Evolutionary conservation across 2,888 invertebrate genomes (phyloP).

Genomic region (Patella ulyssiponensis): DNA sequence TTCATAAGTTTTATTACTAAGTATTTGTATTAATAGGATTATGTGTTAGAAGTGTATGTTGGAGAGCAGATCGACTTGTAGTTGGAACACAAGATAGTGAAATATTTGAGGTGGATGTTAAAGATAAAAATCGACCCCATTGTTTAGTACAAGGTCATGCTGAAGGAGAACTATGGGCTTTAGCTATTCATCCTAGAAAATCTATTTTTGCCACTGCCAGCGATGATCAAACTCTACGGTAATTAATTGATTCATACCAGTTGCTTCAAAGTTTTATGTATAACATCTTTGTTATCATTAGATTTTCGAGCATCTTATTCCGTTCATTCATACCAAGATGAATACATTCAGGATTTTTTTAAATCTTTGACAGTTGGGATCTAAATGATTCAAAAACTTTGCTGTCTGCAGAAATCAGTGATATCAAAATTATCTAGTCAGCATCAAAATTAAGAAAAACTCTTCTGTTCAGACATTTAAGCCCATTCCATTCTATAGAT

Average conservation of each 20-base stretch:
- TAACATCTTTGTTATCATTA: too few relatives aligned
- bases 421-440: too few relatives aligned
- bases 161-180: conserved; percentile 72
- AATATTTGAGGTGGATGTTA: conserved; percentile 68
- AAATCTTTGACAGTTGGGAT: too few relatives aligned
- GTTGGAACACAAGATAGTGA: conserved; percentile 72
- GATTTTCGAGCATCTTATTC: too few relatives aligned
- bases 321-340: too few relatives aligned
- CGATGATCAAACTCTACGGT: conserved; percentile 72
- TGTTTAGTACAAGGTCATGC: conserved; percentile 71
- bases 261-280: too few relatives aligned
- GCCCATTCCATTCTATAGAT: too few relatives aligned
- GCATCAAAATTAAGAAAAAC: too few relatives aligned
- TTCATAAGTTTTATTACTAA: background rate
- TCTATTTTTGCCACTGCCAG: conserved; percentile 72
- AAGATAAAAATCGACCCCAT: conserved; percentile 59
- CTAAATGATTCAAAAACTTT: too few relatives aligned
- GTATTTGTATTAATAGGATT: conserved; percentile 52
- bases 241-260: background rate
- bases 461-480: too few relatives aligned
- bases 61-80: conserved; percentile 66
- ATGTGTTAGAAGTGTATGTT: conserved; percentile 68
- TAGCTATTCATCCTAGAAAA: conserved; percentile 70
- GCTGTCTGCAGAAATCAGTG: too few relatives aligned
- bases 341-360: too few relatives aligned